Percentiles rank a stretch among this genome's conserved stretches.
These are phyloP conservation scores for Helostoma temminkii DNA, from an alignment of 2,797 vertebrate species.

Conservation along the genomic window DNA sequence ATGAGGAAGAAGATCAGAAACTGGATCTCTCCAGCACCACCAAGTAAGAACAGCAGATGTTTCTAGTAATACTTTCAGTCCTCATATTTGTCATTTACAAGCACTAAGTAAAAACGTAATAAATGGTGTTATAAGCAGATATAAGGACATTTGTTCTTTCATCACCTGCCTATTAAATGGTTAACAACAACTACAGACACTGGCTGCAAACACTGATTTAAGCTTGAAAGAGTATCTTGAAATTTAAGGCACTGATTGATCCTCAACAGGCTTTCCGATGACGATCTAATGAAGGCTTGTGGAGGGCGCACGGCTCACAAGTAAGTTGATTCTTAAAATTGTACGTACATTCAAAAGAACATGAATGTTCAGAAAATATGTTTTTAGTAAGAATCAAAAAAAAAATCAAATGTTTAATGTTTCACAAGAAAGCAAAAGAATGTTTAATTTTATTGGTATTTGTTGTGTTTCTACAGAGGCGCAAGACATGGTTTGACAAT, in stretches of 20 bases:
- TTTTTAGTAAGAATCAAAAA: background rate
- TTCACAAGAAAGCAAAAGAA: too few species aligned
- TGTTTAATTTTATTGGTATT: background rate
- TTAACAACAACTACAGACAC: too few species aligned
- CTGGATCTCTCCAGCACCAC: conserved; percentile 87
- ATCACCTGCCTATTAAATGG: background rate
- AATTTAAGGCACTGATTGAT: background rate
- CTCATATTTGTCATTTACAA: background rate
- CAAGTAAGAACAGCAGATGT: conserved; percentile 72
- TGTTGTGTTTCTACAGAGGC: conserved; percentile 79
- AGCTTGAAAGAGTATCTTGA: background rate
- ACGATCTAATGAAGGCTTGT: conserved; percentile 88
- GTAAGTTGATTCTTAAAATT: conserved; percentile 78
- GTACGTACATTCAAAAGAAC: background rate
- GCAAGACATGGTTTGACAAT: conserved; percentile 92
- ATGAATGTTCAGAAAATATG: background rate
- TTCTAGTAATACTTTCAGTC: background rate
- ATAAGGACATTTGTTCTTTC: background rate
- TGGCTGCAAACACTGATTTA: background rate
- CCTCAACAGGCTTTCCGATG: conserved; percentile 86
- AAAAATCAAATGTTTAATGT: background rate
- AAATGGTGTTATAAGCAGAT: too few species aligned
- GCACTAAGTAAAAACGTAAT: too few species aligned
- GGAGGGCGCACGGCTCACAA: conserved; percentile 96
- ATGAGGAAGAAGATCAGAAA: conserved; percentile 81